A percentile compares a stretch with the other conserved stretches of the same genome.
These are phyloP conservation scores for Eremobia ochroleuca DNA, from an alignment of 2,888 invertebrate species.

Conservation along the genomic window DNA sequence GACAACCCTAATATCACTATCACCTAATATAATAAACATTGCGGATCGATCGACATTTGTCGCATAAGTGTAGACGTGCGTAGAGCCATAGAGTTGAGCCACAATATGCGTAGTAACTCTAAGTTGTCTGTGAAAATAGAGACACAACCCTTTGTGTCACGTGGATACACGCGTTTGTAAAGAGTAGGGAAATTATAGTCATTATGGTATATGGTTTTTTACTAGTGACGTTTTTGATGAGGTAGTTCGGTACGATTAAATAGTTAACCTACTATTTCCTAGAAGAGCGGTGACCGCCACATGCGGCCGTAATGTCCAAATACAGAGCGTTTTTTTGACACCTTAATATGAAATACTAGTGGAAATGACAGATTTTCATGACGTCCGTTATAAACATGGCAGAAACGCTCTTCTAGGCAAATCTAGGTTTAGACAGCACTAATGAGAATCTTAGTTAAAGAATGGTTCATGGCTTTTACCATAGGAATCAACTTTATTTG, in stretches of 20 bases:
- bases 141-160: constrained; percentile 27
- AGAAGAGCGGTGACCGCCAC: neutral
- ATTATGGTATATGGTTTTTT: neutral
- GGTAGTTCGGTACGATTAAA: neutral
- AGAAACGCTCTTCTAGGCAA: too few relatives aligned
- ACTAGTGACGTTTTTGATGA: constrained; percentile 16
- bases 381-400: too few relatives aligned
- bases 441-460: too few relatives aligned
- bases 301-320: too few relatives aligned
- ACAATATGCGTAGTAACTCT: neutral
- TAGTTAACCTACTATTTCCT: neutral
- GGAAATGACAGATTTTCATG: too few relatives aligned
- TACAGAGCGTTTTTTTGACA: too few relatives aligned
- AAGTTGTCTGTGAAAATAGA: neutral
- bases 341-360: too few relatives aligned
- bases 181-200: neutral
- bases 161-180: constrained; percentile 37
- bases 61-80: constrained; percentile 23
- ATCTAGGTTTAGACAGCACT: too few relatives aligned
- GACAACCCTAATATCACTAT: neutral
- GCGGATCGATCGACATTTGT: constrained; percentile 2
- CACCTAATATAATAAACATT: too few relatives aligned
- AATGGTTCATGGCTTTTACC: neutral
- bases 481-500: neutral
- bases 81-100: constrained; percentile 4